Evolutionary conservation across 2,888 invertebrate species (phyloP).

Genomic region (Conistra vaccinii): DNA sequence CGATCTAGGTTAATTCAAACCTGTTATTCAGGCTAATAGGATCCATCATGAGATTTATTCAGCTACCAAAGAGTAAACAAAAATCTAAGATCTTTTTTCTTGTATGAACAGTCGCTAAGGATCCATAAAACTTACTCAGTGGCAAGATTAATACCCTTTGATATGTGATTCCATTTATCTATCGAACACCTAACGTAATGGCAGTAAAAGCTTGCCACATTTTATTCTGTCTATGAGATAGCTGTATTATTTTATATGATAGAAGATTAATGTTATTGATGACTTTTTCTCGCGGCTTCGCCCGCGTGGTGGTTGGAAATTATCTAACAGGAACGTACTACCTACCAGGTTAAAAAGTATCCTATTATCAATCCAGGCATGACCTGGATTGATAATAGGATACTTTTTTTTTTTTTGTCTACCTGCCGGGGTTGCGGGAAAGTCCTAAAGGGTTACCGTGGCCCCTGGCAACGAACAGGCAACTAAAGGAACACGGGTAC

Average conservation of each 20-base stretch:
- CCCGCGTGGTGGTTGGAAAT: too few species aligned
- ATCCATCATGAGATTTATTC: too few species aligned
- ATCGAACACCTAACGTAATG: conserved; percentile 17
- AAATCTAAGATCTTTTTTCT: neutral
- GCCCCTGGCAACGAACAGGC: too few species aligned
- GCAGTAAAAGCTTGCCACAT: conserved; percentile 1
- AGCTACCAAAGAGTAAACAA: neutral
- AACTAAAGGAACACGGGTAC: too few species aligned
- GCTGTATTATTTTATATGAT: conserved; percentile 8
- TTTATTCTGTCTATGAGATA: conserved; percentile 11
- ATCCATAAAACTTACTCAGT: conserved; percentile 8
- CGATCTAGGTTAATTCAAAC: too few species aligned
- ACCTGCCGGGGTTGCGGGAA: too few species aligned
- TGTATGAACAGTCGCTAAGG: conserved; percentile 4
- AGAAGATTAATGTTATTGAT: neutral
- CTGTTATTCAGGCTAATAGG: too few species aligned
- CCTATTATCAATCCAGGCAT: neutral
- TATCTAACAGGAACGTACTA: neutral
- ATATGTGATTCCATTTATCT: conserved; percentile 31
- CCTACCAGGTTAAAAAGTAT: too few species aligned
- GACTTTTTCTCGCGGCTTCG: neutral
- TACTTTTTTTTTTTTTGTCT: too few species aligned
- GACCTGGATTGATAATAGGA: too few species aligned
- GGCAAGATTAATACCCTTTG: conserved; percentile 32
- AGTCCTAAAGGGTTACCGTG: too few species aligned